Evolutionary conservation across 1,140 invertebrate species (phyloP), one percentile per base, ranked within the genome.

Genomic region (Dolichoris vasculosae): DNA sequence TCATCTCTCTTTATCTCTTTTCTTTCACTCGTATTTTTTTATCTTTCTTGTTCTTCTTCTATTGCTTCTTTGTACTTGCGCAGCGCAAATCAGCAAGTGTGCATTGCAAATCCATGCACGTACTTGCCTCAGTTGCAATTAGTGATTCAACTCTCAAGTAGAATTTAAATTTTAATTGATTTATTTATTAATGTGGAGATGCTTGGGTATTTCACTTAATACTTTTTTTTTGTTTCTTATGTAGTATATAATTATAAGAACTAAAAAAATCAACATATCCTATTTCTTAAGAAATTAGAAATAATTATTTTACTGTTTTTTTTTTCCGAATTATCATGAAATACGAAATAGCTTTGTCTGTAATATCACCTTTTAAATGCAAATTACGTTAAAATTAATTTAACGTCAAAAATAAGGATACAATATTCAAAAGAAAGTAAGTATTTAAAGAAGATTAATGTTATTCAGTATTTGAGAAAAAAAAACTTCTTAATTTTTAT

Each of bases 161-260:
- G 90, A 91, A 92, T 92, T 91, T 93, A 91, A 92, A 93, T 93
- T 91, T 91, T 91, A 91, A 93, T 93, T 90, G 88, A 90, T 90
- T 90, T 91, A 90, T 91, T 91, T 90, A 90, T 91, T 89, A 90
- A 85, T 67, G 86, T 84, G 38, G 77, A 82, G 83, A 86, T 82
- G 88, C 82, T 71, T 78, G 88, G 86, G 83, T 83, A 90, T 90
- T 88, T 89, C 84, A 79, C 63, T 32, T 51, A 40, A 55, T 67
- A 63, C 35, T 79, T 13, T 63, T 77, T 46, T 4, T 30, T 75
- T 43, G 6, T 40, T 63, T 51, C 17, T 51, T 26, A 26, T 40
- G 26, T 79, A 63, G n/a, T 13, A 30, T 59, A 20, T 51, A 6
- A 17, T 85, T 51, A 30, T 43, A 43, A 40, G 69, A 73, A 73